Evolutionary conservation across 2,888 invertebrate species (phyloP).

Genomic region (Noctua fimbriata): DNA sequence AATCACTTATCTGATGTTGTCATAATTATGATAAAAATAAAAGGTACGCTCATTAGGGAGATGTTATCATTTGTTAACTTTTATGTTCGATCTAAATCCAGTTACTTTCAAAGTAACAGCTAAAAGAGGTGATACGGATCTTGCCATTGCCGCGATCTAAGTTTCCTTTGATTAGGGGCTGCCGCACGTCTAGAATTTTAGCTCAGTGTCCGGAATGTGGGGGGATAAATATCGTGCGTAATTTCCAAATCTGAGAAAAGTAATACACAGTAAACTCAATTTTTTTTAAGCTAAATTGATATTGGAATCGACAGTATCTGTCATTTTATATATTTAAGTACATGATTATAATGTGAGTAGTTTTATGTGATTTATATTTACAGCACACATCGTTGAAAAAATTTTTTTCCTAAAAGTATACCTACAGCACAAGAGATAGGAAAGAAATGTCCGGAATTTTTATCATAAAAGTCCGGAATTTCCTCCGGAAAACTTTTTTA

Average conservation of each 20-base stretch:
- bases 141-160: not conserved
- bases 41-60: not conserved
- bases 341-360: too few species aligned
- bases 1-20: not conserved
- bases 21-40: slow-evolving; percentile 5
- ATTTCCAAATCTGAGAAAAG: not conserved
- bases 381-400: too few species aligned
- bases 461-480: too few species aligned
- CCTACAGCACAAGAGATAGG: too few species aligned
- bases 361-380: too few species aligned
- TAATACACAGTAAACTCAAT: not conserved
- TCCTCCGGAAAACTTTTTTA: too few species aligned
- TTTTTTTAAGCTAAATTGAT: too few species aligned
- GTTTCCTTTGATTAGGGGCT: not conserved
- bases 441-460: too few species aligned
- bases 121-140: not conserved
- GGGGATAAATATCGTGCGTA: too few species aligned
- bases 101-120: not conserved
- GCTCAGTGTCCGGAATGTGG: not conserved
- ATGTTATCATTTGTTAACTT: not conserved
- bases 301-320: too few species aligned
- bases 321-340: too few species aligned
- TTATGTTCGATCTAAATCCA: slow-evolving; percentile 3
- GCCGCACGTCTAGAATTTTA: not conserved
- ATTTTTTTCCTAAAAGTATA: too few species aligned